Evolutionary conservation across 2,888 invertebrate genomes (phyloP), one percentile per base, ranked within the genome.

Genomic region (Argyresthia albistria): DNA sequence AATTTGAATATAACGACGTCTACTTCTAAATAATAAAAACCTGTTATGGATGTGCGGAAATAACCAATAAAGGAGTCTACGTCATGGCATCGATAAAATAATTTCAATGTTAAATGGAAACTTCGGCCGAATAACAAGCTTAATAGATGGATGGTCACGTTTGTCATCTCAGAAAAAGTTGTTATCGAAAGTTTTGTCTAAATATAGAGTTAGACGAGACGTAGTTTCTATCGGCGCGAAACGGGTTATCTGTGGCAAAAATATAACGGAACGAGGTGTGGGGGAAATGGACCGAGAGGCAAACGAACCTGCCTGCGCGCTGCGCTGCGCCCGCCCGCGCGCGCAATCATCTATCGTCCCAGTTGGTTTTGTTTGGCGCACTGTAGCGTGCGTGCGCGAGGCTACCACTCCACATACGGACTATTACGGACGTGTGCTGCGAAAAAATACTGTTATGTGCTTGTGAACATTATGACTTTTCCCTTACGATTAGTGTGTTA

Each of bases 301-400:
- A 50, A 49, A 50, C 50, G 49, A 48, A 49, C 43, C 52, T 45
- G n/a, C n/a, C n/a, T n/a, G n/a, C n/a, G n/a, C n/a, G n/a, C n/a
- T n/a, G 36, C 25, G 25, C 37, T 79, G 82, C 72, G 81, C 79
- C 72, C 72, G 81, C 79, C 72, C 75, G 81, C 78, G 80, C 36
- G 76, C 81, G 76, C 76, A 78, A 76, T 79, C 82, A 81, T 76
- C 78, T 73, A 67, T 72, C 77, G 81, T 76, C 78, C 83, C 86
- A 87, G 86, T 87, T 79, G 76, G 77, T 76, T 82, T 80, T 83
- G 83, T 82, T 80, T 83, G 83, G 80, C 78, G 80, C 84, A 83
- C 69, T 77, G 84, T 76, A 76, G 71, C 65, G 84, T 76, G 71
- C 66, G 84, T 67, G 73, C 80, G 83, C 83, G 82, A 25, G 79